Evolutionary conservation across 2,113 vertebrate species (phyloP), one percentile per base, ranked within the genome.

Genomic region (Serinus canaria): DNA sequence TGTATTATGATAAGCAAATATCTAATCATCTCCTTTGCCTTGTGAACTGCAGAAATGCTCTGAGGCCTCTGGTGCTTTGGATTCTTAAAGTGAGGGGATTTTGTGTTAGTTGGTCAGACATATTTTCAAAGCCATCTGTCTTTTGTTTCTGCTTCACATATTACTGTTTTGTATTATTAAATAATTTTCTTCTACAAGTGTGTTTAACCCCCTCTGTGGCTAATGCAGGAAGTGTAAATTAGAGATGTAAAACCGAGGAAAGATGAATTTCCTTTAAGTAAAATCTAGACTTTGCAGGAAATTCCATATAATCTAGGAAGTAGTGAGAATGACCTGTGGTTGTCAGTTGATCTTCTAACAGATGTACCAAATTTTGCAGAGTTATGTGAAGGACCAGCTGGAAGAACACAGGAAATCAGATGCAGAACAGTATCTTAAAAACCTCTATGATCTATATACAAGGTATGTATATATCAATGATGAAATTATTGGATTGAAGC

Each of bases 371-470:
- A 83, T 97, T 67, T 98, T 95, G 44, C 96, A 99, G 99, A 98
- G 97, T 83, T 99, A 99, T 55, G 99, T 99, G 44, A 99, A 97
- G 96, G 99, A 99, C 83, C 99, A 98, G 92, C 98, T 99, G 95
- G 99, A 99, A 94, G 99, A 98, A 94, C 98, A 98, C 56, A 98
- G 98, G 86, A 99, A 98, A 90, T 99, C 98, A 9, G 99, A 99
- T 96, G 98, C 98, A 62, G 99, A 99, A 53, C 99, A 99, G 68
- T 99, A 99, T 97, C 99, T 99, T 92, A 99, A 99, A 97, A 99
- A 98, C 98, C 99, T 99, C 62, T 99, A 99, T 97, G 99, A 99
- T 94, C 98, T 99, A 43, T 99, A 99, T 89, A 99, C 98, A 96
- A 98, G 98, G 99, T 99, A 98, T 95, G 70, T 96, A 73, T 53